Percentiles rank a stretch among this genome's conserved stretches.
These are phyloP conservation scores for Troides helena DNA, from an alignment of 2,888 invertebrate species.

Conservation along the genomic window DNA sequence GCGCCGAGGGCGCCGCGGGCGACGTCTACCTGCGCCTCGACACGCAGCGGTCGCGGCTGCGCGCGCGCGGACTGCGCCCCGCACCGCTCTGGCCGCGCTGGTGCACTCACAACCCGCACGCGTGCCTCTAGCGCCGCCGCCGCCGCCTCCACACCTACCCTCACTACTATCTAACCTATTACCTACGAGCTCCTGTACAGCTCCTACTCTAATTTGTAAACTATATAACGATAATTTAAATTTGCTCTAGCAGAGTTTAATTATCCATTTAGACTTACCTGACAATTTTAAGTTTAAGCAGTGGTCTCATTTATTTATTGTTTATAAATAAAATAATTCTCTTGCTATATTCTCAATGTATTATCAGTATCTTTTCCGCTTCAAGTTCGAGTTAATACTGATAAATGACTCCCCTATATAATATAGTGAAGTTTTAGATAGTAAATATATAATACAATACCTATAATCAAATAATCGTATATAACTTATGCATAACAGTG, in stretches of 20 bases:
- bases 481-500: not conserved
- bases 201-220: no score
- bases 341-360: not conserved
- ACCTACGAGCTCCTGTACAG: no score
- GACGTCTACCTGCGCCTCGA: constrained; percentile 85
- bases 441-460: not conserved
- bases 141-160: no score
- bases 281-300: not conserved
- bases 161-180: no score
- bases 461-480: not conserved
- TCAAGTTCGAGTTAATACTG: not conserved
- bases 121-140: constrained; percentile 77
- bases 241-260: not conserved
- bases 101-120: constrained; percentile 88
- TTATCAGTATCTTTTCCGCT: not conserved
- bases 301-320: not conserved
- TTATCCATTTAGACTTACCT: not conserved
- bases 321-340: not conserved
- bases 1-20: constrained; percentile 72
- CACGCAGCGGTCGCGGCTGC: constrained; percentile 83
- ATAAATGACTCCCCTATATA: not conserved
- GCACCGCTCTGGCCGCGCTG: constrained; percentile 89
- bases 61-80: constrained; percentile 82
- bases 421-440: not conserved
- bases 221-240: no score